Evolutionary conservation across 2,797 vertebrate genomes (phyloP).

Genomic region (Merluccius polli): DNA sequence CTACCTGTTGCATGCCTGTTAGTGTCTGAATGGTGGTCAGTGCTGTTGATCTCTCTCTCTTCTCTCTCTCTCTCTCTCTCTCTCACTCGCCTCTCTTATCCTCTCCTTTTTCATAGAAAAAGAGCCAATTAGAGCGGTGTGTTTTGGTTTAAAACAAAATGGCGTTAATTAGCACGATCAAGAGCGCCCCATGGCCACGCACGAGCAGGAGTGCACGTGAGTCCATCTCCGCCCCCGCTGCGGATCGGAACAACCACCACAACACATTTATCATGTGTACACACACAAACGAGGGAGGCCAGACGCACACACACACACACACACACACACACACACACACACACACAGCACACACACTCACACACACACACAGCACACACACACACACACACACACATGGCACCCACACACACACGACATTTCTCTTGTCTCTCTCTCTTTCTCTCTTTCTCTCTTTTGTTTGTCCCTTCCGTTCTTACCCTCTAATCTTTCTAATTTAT

Average conservation of each 20-base stretch:
- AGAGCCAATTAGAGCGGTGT: conserved; percentile 99
- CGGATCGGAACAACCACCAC: too few species aligned
- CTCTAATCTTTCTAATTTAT: conserved; percentile 26
- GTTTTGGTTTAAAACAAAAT: conserved; percentile 99
- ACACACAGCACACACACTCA: conserved; percentile 52
- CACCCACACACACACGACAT: too few species aligned
- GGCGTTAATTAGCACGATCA: conserved; percentile 99
- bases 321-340: conserved; percentile 62
- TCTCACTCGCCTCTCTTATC: conserved; percentile 82
- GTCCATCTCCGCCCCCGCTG: not conserved
- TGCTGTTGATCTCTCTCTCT: conserved; percentile 55
- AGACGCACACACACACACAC: conserved; percentile 60
- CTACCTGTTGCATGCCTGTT: not conserved
- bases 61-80: conserved; percentile 55
- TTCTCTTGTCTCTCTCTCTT: conserved; percentile 47
- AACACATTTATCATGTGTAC: not conserved
- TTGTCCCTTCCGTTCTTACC: conserved; percentile 57
- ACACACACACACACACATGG: conserved; percentile 70
- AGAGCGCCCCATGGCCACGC: conserved; percentile 81
- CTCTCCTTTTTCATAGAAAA: conserved; percentile 99
- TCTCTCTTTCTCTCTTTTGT: conserved; percentile 24
- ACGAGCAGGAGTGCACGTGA: not conserved
- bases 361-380: conserved; percentile 65
- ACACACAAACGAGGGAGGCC: conserved; percentile 24
- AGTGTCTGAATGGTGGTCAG: not conserved